Evolutionary conservation across 2,113 vertebrate species (phyloP), one percentile per base, ranked within the genome.

Genomic region (Cavia porcellus): DNA sequence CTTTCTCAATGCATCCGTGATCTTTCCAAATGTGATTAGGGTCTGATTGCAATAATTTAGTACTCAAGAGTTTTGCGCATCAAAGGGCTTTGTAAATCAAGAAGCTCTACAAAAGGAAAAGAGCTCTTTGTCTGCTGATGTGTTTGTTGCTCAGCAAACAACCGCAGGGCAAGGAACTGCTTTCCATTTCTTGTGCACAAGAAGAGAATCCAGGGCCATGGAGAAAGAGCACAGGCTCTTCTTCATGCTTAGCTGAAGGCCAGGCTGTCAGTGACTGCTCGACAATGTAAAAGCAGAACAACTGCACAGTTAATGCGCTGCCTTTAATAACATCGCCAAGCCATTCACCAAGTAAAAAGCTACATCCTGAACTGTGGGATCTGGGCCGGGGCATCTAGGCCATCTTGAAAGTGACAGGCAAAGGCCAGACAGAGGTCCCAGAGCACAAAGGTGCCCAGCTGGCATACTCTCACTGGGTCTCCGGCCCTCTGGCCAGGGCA

Each of bases 371-470:
- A 81, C 9, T 7, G 62, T 57, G 77, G 15, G 94, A 19, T 96
- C 79, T 57, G 80, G 89, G 95, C 95, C 86, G 82, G 74, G 25
- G 62, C 84, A 96, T 95, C 94, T 84, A 95, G 96, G 96, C 28
- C 72, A 0, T 22, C 50, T 8, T 20, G 52, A 68, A 45, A 72
- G 30, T 7, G 30, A 88, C 81, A 28, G 77, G 24, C 81, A 86
- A 92, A 82, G 25, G 32, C n/a, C 86, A 94, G 66, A 50, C 47
- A 70, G 61, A 77, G 82, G 24, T 32, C 81, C 25, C 35, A 19
- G 35, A n/a, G 35, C 68, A 22, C 24, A 45, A 6, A 77, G 55
- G 6, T 72, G 61, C 59, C n/a, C 45, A 2, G 13, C 61, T 24
- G 15, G 30, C 30, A 38, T 17, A 68, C 7, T 22, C 2, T 11